Base-by-base conservation (phyloP, 2,797 vertebrate genomes). In the Mus spretus region DNA sequence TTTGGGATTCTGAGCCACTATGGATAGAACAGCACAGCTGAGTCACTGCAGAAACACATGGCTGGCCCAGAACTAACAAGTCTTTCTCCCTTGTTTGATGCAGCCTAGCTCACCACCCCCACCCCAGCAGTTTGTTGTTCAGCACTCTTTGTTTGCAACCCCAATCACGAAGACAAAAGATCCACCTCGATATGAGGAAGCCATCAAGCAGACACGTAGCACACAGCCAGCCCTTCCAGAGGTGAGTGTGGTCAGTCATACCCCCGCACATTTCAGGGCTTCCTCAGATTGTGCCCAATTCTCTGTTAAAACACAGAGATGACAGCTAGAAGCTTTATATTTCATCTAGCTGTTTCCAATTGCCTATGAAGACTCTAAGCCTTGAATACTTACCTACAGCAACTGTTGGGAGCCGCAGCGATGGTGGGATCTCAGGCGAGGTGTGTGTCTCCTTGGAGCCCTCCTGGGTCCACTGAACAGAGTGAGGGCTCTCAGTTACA, bases 151-250 rank as follows among this genome's bases (percentile, higher is more conserved):
- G 50, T 99, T 99, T 96, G 98, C 98, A 82, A 99, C 96, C 97
- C 98, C 98, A 0, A 96, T 98, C 89, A 98, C 99, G 83, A 99
- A 99, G 98, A 98, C 98, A 67, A 99, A 99, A 98, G 99, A 99
- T 96, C 99, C 99, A 0, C 99, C 99, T 28, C 99, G 99, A 92
- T 99, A 99, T 0, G 99, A 99, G 98, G 99, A 99, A 81, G 99
- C 99, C 53, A 99, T 99, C 72, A 99, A 99, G 97, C 99, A 99
- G 98, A 99, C 99, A 0, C 99, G 99, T 89, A 98, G 96, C 15
- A 96, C 99, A 94, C 98, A 99, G 77, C 94, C 98, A 19, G 96
- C 98, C 0, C 98, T 98, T 0, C 98, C 97, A 19, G 98, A 99
- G 98, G 98, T 99, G 92, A 86, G 93, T 79, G 5, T 14, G 86